Evolutionary conservation across 2,888 invertebrate genomes (phyloP), one percentile per base, ranked within the genome.

Genomic region (Autographa gamma): DNA sequence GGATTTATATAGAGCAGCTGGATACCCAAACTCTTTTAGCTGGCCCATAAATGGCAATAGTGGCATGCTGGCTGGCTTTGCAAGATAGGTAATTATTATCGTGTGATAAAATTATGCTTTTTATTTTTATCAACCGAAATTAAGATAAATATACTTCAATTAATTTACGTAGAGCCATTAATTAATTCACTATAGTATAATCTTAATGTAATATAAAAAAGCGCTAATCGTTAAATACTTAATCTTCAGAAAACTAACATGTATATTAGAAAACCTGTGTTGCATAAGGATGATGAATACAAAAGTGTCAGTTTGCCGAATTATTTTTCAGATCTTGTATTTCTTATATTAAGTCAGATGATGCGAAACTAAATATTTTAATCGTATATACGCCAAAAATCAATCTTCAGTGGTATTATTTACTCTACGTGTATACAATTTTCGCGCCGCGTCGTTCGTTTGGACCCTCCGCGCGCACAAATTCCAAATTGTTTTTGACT

Each of bases 401-500:
- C 9, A 25, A 11, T 25, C 19, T 19, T n/a, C n/a, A 38, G 19
- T 58, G 3, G 73, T 80, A 74, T 63, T 71, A 86, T 54, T 92
- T 87, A 62, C 94, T 95, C 93, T 87, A 81, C 82, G 79, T n/a
- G 82, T 63, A 81, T 90, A 79, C 80, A 81, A 85, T 88, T 90
- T 92, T 92, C 89, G 88, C 83, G 82, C 81, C 84, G 83, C 86
- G 81, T 87, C 81, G 82, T 81, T 87, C 81, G 82, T 81, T 84
- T 86, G 92, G 92, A 95, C 95, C 95, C 95, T 95, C 91, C 90
- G 92, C 91, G 92, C 89, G 90, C 91, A 93, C 94, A 93, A 95
- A 96, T 96, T 95, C 96, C 95, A 96, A 96, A 96, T 96, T 96
- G 96, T 95, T 96, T 95, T 95, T 96, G 96, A 96, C 95, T 96